phyloP scores from a whole-genome alignment of 2,113 vertebrate species.

The Tetrao urogallus region DNA sequence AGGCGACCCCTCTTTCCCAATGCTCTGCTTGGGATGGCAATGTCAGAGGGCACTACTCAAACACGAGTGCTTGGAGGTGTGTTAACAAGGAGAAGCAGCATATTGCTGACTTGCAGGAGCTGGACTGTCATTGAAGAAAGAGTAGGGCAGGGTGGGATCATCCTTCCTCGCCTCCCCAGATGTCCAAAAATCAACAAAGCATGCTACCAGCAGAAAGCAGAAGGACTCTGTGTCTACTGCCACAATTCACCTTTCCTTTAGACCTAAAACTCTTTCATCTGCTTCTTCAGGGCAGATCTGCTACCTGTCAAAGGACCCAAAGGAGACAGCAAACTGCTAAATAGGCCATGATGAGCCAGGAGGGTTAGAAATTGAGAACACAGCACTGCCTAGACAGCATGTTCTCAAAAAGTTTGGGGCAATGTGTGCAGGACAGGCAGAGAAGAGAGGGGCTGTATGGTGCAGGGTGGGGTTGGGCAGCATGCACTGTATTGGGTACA shows the following conservation, averaged over 20 bases:
- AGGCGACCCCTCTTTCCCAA: background rate
- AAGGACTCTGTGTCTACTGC: background rate
- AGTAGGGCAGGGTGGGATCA: background rate
- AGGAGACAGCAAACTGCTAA: background rate
- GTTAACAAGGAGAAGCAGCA: background rate
- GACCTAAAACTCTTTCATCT: background rate
- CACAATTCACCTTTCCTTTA: background rate
- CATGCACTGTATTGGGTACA: too few relatives aligned
- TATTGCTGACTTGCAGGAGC: background rate
- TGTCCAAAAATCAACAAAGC: background rate
- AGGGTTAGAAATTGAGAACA: background rate
- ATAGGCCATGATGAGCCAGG: background rate
- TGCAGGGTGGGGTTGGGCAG: background rate
- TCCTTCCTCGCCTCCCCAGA: background rate
- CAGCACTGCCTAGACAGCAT: rapidly evolving
- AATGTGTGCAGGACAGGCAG: rapidly evolving
- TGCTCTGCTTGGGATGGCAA: background rate
- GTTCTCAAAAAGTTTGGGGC: background rate
- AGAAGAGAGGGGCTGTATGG: background rate
- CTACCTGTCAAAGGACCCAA: background rate
- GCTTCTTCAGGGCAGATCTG: background rate
- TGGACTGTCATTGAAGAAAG: background rate
- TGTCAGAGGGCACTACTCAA: slow-evolving; percentile 32
- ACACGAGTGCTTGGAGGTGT: background rate
- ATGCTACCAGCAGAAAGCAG: background rate